A percentile compares a stretch with the other conserved stretches of the same genome.
Evolutionary conservation across 2,888 invertebrate species (phyloP).

Genomic region (Chymomyza fuscimana): DNA sequence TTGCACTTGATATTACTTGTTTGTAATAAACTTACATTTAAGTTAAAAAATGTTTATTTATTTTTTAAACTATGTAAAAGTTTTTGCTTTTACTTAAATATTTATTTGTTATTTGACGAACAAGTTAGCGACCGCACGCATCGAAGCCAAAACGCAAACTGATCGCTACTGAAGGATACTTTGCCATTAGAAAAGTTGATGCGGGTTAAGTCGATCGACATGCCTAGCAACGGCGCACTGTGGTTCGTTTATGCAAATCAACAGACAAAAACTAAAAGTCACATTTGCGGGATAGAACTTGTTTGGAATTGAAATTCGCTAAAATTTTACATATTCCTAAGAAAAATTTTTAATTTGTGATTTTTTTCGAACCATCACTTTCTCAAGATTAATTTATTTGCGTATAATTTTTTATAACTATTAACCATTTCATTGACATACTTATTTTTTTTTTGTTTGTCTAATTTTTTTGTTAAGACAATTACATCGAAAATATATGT

Average conservation of each 20-base stretch:
- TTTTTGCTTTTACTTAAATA: slow-evolving; percentile 11
- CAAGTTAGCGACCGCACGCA: slow-evolving; percentile 61
- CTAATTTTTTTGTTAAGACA: too few species aligned
- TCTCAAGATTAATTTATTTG: too few species aligned
- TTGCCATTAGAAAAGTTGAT: slow-evolving; percentile 51
- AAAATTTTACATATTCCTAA: too few species aligned
- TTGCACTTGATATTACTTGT: slow-evolving; percentile 40
- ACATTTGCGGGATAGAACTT: too few species aligned
- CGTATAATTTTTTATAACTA: too few species aligned
- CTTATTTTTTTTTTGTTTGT: too few species aligned
- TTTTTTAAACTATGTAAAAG: background rate
- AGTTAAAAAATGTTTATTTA: background rate
- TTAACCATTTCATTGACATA: too few species aligned
- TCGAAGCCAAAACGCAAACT: slow-evolving; percentile 66
- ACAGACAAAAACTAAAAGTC: background rate
- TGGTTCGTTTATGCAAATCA: background rate
- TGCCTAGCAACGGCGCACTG: background rate
- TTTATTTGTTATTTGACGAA: slow-evolving; percentile 18
- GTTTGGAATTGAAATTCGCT: too few species aligned
- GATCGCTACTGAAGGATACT: slow-evolving; percentile 60
- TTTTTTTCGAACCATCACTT: too few species aligned
- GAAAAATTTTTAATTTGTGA: too few species aligned
- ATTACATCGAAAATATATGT: too few species aligned
- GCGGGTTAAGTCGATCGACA: slow-evolving; percentile 37
- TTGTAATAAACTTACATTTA: background rate